A percentile compares a stretch with the other conserved stretches of the same genome.
Evolutionary conservation across 2,888 invertebrate species (phyloP).

Genomic region (Coelinius sp.): DNA sequence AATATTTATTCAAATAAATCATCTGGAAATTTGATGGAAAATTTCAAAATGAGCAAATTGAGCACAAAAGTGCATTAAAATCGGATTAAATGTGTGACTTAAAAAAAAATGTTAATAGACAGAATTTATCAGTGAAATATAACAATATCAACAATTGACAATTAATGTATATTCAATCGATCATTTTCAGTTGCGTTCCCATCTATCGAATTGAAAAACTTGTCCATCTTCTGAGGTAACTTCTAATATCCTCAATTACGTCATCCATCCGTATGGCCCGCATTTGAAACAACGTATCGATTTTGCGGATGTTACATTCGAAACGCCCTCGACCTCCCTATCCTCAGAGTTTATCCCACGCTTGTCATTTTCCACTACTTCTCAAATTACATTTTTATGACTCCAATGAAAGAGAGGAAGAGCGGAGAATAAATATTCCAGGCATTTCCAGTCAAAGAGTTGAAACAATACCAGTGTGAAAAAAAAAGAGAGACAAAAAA

Average conservation of each 20-base stretch:
- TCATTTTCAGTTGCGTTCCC: too few species aligned
- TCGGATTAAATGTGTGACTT: too few species aligned
- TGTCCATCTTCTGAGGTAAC: not conserved
- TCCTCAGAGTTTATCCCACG: not conserved
- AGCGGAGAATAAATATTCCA: not conserved
- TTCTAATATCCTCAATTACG: conserved; percentile 52
- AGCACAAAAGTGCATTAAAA: too few species aligned
- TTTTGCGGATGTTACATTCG: conserved; percentile 45
- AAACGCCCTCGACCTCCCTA: conserved; percentile 31
- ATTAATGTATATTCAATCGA: too few species aligned
- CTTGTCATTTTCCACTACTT: not conserved
- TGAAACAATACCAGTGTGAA: too few species aligned
- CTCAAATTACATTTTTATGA: conserved; percentile 1
- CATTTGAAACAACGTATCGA: conserved; percentile 54
- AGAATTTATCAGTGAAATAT: too few species aligned
- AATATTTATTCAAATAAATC: too few species aligned
- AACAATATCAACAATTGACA: too few species aligned
- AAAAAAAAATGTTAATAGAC: too few species aligned
- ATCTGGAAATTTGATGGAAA: too few species aligned
- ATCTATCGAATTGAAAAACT: too few species aligned
- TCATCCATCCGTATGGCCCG: conserved; percentile 57
- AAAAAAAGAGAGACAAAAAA: not conserved
- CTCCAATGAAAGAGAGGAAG: not conserved
- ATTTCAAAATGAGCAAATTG: too few species aligned
- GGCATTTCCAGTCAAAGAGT: not conserved